phyloP scores from a whole-genome alignment of 2,888 invertebrate species.

The Cosmia trapezina region DNA sequence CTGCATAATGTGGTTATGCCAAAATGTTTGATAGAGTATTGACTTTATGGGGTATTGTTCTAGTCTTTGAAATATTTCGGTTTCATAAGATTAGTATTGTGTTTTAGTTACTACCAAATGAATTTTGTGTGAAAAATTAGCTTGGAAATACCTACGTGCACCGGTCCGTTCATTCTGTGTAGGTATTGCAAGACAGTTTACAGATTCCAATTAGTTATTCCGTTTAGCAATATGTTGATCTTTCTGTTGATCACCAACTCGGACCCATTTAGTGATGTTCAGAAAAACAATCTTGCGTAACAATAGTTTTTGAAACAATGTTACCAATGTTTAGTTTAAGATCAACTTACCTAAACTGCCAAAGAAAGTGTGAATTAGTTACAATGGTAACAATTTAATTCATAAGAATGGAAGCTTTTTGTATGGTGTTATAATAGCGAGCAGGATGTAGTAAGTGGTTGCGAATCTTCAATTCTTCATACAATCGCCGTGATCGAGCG shows the following conservation, averaged over 20 bases:
- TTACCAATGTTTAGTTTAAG: constrained; percentile 20
- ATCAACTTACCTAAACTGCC: constrained; percentile 6
- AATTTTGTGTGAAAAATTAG: constrained; percentile 1
- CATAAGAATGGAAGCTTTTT: constrained; percentile 30
- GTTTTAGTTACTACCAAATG: neutral
- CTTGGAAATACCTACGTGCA: neutral
- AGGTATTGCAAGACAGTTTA: constrained; percentile 28
- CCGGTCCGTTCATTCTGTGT: neutral
- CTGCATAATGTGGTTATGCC: constrained; percentile 9
- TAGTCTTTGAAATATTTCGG: constrained; percentile 14
- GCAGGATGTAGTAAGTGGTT: constrained; percentile 33
- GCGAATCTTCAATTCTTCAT: constrained; percentile 7
- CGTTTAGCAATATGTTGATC: constrained; percentile 45
- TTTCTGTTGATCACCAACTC: constrained; percentile 38
- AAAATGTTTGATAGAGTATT: constrained; percentile 42
- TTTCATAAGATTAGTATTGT: constrained; percentile 33
- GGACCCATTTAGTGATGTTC: constrained; percentile 42
- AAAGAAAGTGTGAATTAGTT: constrained; percentile 35
- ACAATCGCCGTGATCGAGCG: constrained; percentile 17
- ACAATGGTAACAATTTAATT: constrained; percentile 35
- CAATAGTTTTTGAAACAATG: constrained; percentile 31
- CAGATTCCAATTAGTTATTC: constrained; percentile 34
- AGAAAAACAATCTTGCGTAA: constrained; percentile 37
- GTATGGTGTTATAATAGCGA: neutral
- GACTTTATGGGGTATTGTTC: constrained; percentile 45